Conservation (phyloP, 2,797 vertebrate species). For the Jordanella pulchra region DNA sequence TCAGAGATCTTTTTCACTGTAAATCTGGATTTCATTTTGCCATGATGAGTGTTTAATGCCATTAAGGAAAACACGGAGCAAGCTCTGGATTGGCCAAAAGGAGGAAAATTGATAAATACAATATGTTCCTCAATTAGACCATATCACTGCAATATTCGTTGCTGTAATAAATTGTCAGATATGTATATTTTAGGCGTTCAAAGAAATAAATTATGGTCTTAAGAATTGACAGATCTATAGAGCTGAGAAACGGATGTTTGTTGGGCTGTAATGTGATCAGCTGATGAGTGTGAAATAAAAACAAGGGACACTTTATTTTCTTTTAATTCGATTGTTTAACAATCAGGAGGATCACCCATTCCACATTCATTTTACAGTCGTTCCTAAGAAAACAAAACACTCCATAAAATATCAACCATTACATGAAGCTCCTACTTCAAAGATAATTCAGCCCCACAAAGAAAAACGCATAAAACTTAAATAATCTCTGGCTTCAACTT, state of each 20-base stretch:
- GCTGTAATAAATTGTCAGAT: slow-evolving; percentile 82
- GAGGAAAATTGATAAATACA: neutral
- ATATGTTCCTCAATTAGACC: slow-evolving; percentile 67
- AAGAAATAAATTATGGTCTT: slow-evolving; percentile 81
- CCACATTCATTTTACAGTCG: slow-evolving; percentile 70
- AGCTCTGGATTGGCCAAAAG: slow-evolving; percentile 65
- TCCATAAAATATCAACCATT: slow-evolving; percentile 73
- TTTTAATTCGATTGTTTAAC: slow-evolving; percentile 66
- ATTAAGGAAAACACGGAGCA: slow-evolving; percentile 35
- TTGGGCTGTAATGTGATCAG: slow-evolving; percentile 52
- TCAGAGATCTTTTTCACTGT: slow-evolving; percentile 52
- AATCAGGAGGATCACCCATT: slow-evolving; percentile 55
- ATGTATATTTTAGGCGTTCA: slow-evolving; percentile 83
- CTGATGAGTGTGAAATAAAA: slow-evolving; percentile 50
- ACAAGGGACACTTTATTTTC: slow-evolving; percentile 46
- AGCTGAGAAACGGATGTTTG: slow-evolving; percentile 53
- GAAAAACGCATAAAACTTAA: slow-evolving; percentile 22
- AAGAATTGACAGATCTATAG: slow-evolving; percentile 63
- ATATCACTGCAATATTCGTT: slow-evolving; percentile 72
- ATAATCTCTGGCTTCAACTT: slow-evolving; percentile 17
- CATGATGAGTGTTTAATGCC: slow-evolving; percentile 49
- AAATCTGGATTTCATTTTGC: slow-evolving; percentile 63
- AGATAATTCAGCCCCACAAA: slow-evolving; percentile 41
- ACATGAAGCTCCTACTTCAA: slow-evolving; percentile 59
- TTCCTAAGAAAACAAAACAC: slow-evolving; percentile 73